phyloP scores from a whole-genome alignment of 2,888 invertebrate species.

The Andrena bicolor region DNA sequence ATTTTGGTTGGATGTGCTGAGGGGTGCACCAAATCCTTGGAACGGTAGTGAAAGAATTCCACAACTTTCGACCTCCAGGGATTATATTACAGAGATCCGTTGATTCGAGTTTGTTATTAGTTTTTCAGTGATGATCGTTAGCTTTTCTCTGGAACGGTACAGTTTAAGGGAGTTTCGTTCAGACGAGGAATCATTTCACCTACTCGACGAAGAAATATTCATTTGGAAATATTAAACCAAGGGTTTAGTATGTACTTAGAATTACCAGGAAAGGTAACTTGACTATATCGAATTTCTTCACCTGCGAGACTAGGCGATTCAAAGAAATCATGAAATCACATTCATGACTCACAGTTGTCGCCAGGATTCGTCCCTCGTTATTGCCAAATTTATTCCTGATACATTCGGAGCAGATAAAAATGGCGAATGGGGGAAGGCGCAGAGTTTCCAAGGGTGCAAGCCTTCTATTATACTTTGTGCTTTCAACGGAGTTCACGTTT shows the following conservation, averaged over 20 bases:
- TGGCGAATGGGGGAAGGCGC: not conserved
- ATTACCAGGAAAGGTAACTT: too few species aligned
- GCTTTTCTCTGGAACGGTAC: not conserved
- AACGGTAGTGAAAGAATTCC: not conserved
- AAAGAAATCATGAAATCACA: not conserved
- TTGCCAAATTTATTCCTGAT: not conserved
- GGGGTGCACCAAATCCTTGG: not conserved
- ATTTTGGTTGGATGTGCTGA: not conserved
- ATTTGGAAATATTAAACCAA: too few species aligned
- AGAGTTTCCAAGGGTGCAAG: not conserved
- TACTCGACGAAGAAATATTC: too few species aligned
- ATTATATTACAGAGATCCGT: constrained; percentile 7
- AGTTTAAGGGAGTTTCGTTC: not conserved
- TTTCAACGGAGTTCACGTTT: not conserved
- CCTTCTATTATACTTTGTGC: not conserved
- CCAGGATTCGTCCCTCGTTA: not conserved
- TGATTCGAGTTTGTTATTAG: not conserved
- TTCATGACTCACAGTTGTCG: not conserved
- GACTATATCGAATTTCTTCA: too few species aligned
- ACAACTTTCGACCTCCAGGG: not conserved
- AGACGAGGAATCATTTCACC: too few species aligned
- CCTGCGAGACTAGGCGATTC: too few species aligned
- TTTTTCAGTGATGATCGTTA: not conserved
- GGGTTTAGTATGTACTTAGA: too few species aligned
- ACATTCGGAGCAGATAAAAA: not conserved